A percentile compares a stretch with the other conserved stretches of the same genome.
Conservation (phyloP, 2,797 vertebrate species). For the Lepus townsendii region DNA sequence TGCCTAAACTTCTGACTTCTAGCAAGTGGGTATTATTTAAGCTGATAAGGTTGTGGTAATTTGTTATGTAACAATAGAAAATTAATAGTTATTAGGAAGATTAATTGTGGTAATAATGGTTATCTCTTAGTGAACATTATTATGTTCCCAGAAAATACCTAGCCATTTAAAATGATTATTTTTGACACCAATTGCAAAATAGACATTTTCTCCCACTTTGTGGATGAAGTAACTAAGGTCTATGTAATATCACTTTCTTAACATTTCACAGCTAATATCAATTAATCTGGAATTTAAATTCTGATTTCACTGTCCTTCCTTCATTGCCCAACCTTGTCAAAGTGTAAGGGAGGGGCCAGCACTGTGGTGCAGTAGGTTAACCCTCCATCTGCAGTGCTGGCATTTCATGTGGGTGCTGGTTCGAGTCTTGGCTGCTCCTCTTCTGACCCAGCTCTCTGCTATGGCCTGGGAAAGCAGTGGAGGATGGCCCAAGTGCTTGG, state of each 20-base stretch:
- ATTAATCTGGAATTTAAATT: neutral
- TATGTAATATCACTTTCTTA: neutral
- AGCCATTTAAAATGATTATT: constrained; percentile 20
- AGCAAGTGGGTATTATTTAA: constrained; percentile 4
- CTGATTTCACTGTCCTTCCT: neutral
- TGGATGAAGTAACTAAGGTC: neutral
- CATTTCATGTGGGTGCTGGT: too few species aligned
- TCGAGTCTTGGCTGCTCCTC: too few species aligned
- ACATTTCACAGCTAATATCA: neutral
- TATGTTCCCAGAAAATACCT: neutral
- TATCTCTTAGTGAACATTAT: neutral
- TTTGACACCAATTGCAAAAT: neutral
- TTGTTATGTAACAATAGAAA: constrained; percentile 11
- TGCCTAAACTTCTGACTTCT: neutral
- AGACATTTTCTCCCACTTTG: neutral
- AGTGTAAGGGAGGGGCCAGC: neutral
- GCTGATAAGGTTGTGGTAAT: neutral
- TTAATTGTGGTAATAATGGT: neutral
- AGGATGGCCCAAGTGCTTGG: too few species aligned
- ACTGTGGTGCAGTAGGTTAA: too few species aligned
- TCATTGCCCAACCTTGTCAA: neutral
- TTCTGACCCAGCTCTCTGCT: too few species aligned
- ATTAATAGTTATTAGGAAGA: neutral
- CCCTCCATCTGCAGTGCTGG: too few species aligned
- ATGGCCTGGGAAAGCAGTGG: too few species aligned